phyloP scores from a whole-genome alignment of 2,888 invertebrate species.

The Trissoscelio sp. region DNA sequence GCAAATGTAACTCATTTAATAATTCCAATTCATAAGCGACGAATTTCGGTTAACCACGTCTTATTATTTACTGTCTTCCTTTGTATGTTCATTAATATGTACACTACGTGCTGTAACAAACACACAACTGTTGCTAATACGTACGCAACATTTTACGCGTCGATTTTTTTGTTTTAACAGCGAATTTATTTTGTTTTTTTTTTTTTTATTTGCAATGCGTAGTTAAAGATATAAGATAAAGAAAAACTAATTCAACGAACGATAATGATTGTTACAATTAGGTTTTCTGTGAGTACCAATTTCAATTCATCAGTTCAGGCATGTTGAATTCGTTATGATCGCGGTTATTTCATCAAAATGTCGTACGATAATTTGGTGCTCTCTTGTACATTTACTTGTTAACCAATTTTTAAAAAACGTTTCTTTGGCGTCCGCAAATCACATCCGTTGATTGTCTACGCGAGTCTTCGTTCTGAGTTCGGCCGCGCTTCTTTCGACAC shows the following conservation, averaged over 20 bases:
- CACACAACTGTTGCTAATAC: constrained; percentile 28
- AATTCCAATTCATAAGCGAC: not conserved
- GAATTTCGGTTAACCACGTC: constrained; percentile 47
- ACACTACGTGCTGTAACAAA: constrained; percentile 44
- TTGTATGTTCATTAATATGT: constrained; percentile 58
- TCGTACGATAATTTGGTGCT: constrained; percentile 61
- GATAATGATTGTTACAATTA: constrained; percentile 23
- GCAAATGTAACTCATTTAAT: too few relatives aligned
- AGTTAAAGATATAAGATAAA: not conserved
- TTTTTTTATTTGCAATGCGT: not conserved
- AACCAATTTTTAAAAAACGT: constrained; percentile 42
- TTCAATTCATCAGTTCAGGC: constrained; percentile 26
- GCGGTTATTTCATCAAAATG: constrained; percentile 21
- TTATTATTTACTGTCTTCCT: constrained; percentile 65
- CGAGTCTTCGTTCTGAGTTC: constrained; percentile 42
- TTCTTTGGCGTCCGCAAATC: constrained; percentile 57
- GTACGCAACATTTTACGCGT: constrained; percentile 21
- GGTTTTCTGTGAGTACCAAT: constrained; percentile 16
- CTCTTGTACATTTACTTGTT: constrained; percentile 65
- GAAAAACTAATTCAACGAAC: not conserved
- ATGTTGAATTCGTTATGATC: constrained; percentile 13
- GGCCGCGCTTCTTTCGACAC: constrained; percentile 50
- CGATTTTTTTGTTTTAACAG: too few relatives aligned
- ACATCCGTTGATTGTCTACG: constrained; percentile 37
- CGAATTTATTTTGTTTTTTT: not conserved